Evolutionary conservation across 2,888 invertebrate species (phyloP).

Genomic region (Parascotia fuliginaria): DNA sequence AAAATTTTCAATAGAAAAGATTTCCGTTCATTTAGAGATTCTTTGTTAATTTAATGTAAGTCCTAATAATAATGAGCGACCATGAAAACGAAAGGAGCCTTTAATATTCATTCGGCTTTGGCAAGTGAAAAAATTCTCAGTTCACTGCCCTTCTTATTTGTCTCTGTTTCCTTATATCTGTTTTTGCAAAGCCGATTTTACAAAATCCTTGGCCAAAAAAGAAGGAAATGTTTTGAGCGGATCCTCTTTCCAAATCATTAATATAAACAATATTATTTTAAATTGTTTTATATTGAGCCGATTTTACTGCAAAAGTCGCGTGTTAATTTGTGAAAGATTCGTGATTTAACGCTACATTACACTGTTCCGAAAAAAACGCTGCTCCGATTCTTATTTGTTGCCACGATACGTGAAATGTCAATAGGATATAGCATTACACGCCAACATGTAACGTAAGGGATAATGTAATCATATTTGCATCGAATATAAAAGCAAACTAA

Average conservation of each 20-base stretch:
- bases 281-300: conserved; percentile 7
- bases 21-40: conserved; percentile 14
- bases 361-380: too few species aligned
- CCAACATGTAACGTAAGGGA: too few species aligned
- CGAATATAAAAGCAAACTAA: too few species aligned
- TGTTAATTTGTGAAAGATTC: neutral
- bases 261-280: conserved; percentile 52
- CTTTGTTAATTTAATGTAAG: conserved; percentile 58
- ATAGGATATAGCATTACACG: too few species aligned
- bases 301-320: neutral
- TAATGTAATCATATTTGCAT: too few species aligned
- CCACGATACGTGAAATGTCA: too few species aligned
- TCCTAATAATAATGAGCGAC: conserved; percentile 54
- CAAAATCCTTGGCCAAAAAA: conserved; percentile 53
- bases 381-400: too few species aligned
- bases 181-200: conserved; percentile 62
- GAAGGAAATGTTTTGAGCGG: conserved; percentile 48
- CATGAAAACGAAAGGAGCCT: conserved; percentile 55
- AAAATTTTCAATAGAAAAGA: conserved; percentile 6
- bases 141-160: conserved; percentile 59
- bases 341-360: too few species aligned
- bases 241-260: conserved; percentile 62
- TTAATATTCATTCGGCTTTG: conserved; percentile 68
- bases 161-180: conserved; percentile 63
- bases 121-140: conserved; percentile 52